A percentile compares a stretch with the other conserved stretches of the same genome.
These are phyloP conservation scores for Stomatorhinus walkeri DNA, from an alignment of 2,797 vertebrate genomes.

Conservation along the genomic window DNA sequence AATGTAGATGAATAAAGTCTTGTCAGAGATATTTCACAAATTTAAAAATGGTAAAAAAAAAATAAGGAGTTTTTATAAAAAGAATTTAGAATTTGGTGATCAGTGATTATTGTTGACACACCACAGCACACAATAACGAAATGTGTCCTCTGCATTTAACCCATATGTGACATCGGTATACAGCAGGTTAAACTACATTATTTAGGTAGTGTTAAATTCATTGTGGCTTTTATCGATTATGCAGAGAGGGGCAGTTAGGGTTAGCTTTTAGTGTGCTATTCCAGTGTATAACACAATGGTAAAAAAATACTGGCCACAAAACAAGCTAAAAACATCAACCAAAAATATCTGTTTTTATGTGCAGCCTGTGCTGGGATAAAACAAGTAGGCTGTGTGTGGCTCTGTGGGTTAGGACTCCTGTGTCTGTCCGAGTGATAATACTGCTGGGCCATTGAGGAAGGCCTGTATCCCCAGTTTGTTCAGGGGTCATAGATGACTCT, in stretches of 20 bases:
- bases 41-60: not conserved
- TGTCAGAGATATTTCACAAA: not conserved
- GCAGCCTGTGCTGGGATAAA: not conserved
- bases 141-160: not conserved
- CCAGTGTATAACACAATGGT: not conserved
- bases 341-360: not conserved
- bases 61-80: not conserved
- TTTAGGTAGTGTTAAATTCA: not conserved
- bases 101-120: not conserved
- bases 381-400: not conserved
- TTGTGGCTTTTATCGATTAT: not conserved
- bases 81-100: not conserved
- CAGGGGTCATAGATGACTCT: not conserved
- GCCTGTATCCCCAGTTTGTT: not conserved
- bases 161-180: not conserved
- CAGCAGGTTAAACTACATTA: not conserved
- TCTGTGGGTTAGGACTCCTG: not conserved
- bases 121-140: not conserved
- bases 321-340: not conserved
- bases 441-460: not conserved
- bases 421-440: not conserved
- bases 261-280: not conserved
- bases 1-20: constrained; percentile 7
- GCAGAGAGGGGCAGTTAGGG: not conserved
- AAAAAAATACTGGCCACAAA: not conserved